These are phyloP conservation scores for Mustelus asterias DNA, from an alignment of 2,113 vertebrate species.

Conservation along the genomic window DNA sequence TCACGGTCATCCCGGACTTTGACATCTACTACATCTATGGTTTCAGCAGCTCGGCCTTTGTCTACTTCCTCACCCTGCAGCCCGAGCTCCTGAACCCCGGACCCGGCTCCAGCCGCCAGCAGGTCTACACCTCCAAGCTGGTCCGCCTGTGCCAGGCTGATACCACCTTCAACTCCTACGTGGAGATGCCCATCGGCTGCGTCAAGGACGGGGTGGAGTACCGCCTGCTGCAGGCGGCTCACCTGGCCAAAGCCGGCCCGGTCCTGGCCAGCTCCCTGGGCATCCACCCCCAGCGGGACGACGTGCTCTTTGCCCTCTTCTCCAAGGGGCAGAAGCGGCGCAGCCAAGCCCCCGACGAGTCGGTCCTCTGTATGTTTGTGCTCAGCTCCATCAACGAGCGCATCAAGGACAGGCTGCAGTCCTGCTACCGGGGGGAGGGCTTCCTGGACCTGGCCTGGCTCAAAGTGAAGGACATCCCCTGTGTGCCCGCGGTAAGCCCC, in stretches of 20 bases:
- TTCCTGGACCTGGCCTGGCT: slow-evolving; percentile 96
- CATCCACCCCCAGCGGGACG: slow-evolving; percentile 69
- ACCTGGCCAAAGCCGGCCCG: slow-evolving; percentile 84
- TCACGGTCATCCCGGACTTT: slow-evolving; percentile 93
- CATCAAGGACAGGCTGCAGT: slow-evolving; percentile 92
- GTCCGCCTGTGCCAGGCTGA: slow-evolving; percentile 94
- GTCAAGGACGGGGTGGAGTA: slow-evolving; percentile 86
- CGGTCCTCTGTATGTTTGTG: slow-evolving; percentile 89
- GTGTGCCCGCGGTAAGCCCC: slow-evolving; percentile 93
- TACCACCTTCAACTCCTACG: slow-evolving; percentile 92
- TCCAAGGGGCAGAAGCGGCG: slow-evolving; percentile 96
- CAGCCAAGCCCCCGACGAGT: slow-evolving; percentile 86
- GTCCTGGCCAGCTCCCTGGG: slow-evolving; percentile 76
- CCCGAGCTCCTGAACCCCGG: slow-evolving; percentile 91
- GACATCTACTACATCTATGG: slow-evolving; percentile 98
- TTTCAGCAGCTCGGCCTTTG: slow-evolving; percentile 93
- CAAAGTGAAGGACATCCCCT: slow-evolving; percentile 95
- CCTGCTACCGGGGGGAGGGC: slow-evolving; percentile 95
- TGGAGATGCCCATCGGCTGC: slow-evolving; percentile 93
- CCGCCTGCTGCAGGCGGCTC: slow-evolving; percentile 86
- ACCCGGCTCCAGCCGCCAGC: slow-evolving; percentile 81
- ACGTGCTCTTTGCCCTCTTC: slow-evolving; percentile 89
- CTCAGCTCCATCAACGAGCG: slow-evolving; percentile 88
- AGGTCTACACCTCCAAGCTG: slow-evolving; percentile 95
- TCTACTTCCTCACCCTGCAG: slow-evolving; percentile 93